phyloP scores from a whole-genome alignment of 1,140 invertebrate genomes.

The Cryptotermes secundus region DNA sequence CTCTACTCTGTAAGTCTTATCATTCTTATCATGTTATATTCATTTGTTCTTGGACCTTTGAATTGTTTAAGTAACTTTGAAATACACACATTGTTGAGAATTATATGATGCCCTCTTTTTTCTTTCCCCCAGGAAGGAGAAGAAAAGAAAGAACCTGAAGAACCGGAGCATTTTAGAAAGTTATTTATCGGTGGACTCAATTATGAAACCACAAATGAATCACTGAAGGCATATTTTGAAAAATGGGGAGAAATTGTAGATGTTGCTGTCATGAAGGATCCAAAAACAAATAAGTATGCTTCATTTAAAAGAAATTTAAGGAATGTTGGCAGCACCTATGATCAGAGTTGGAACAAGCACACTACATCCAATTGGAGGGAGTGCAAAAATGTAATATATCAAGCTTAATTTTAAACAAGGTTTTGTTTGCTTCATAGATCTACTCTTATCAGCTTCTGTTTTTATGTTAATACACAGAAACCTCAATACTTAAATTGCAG shows the following conservation, averaged over 20 bases:
- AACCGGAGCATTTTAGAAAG: constrained; percentile 77
- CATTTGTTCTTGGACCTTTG: too few species aligned
- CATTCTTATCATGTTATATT: too few species aligned
- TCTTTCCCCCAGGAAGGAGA: background rate
- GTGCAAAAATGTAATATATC: too few species aligned
- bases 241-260: constrained; percentile 98
- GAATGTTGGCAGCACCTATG: background rate
- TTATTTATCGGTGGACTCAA: constrained; percentile 97
- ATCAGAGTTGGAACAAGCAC: background rate
- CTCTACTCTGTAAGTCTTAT: too few species aligned
- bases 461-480: too few species aligned
- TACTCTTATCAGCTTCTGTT: too few species aligned
- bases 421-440: too few species aligned
- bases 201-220: constrained; percentile 91
- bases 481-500: too few species aligned
- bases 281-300: constrained; percentile 72
- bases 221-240: constrained; percentile 90
- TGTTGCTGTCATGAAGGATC: constrained; percentile 97
- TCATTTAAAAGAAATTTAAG: background rate
- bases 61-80: too few species aligned
- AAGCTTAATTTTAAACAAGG: too few species aligned
- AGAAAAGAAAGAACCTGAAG: constrained; percentile 73
- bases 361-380: background rate
- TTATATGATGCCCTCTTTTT: too few species aligned
- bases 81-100: too few species aligned